Conservation (phyloP, 2,113 vertebrate species). For the Nanger granti region DNA sequence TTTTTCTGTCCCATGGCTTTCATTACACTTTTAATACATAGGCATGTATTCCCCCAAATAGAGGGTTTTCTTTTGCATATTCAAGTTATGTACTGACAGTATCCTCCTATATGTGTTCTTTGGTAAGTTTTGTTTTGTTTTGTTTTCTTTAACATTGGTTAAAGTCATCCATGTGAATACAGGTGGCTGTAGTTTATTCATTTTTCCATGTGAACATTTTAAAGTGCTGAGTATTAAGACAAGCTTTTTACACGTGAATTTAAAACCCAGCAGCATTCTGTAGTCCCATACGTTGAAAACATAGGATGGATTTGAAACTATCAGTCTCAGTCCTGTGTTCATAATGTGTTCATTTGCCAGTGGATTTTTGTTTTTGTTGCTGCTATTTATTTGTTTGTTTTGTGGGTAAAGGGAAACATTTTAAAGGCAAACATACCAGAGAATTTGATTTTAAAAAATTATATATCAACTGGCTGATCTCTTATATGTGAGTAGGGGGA, state of each 20-base stretch:
- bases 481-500: not conserved
- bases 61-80: not conserved
- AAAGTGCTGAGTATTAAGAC: not conserved
- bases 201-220: not conserved
- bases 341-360: not conserved
- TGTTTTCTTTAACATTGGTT: not conserved
- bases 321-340: not conserved
- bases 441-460: constrained; percentile 6
- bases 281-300: not conserved
- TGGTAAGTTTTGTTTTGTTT: not conserved
- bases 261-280: not conserved
- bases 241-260: not conserved
- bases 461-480: constrained; percentile 35
- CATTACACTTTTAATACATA: not conserved
- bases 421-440: constrained; percentile 3
- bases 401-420: not conserved
- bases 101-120: not conserved
- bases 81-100: not conserved
- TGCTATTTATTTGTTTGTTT: not conserved
- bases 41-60: not conserved
- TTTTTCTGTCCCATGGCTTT: not conserved
- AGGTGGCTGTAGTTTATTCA: not conserved
- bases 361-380: not conserved
- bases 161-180: not conserved
- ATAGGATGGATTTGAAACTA: not conserved